Conservation (phyloP, 1,140 invertebrate genomes). For the Arion vulgaris region DNA sequence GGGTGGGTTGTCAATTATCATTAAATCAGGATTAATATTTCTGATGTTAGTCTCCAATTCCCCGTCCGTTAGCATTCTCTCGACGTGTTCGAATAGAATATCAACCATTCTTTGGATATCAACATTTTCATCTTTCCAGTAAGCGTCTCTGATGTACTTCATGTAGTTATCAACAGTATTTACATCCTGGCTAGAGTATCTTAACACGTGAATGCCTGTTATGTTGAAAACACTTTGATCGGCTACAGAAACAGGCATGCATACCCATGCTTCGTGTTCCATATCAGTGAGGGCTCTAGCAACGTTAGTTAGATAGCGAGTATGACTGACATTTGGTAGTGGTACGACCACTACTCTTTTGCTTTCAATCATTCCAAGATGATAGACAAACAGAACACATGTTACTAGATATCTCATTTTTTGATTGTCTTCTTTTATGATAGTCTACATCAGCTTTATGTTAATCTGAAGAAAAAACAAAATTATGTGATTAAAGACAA, state of each 20-base stretch:
- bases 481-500: background rate
- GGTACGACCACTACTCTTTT: constrained; percentile 37
- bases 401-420: background rate
- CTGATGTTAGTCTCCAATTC: background rate
- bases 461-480: background rate
- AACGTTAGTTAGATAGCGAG: constrained; percentile 30
- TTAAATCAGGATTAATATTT: constrained; percentile 21
- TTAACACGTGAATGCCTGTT: constrained; percentile 22
- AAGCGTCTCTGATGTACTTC: constrained; percentile 16
- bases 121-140: constrained; percentile 20
- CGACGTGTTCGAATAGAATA: background rate
- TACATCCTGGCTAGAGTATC: background rate
- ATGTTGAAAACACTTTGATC: constrained; percentile 31
- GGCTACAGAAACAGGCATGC: constrained; percentile 33
- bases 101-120: constrained; percentile 27
- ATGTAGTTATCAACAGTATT: constrained; percentile 20
- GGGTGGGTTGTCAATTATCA: constrained; percentile 40
- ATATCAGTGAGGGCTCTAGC: constrained; percentile 21
- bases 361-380: too few relatives aligned
- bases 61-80: constrained; percentile 17
- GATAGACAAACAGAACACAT: background rate
- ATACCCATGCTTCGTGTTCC: constrained; percentile 40
- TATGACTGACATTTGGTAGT: constrained; percentile 37
- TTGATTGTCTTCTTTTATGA: background rate
- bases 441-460: too few relatives aligned